Evolutionary conservation across 2,113 vertebrate genomes (phyloP), one percentile per base, ranked within the genome.

Genomic region (Tragulus kanchil): DNA sequence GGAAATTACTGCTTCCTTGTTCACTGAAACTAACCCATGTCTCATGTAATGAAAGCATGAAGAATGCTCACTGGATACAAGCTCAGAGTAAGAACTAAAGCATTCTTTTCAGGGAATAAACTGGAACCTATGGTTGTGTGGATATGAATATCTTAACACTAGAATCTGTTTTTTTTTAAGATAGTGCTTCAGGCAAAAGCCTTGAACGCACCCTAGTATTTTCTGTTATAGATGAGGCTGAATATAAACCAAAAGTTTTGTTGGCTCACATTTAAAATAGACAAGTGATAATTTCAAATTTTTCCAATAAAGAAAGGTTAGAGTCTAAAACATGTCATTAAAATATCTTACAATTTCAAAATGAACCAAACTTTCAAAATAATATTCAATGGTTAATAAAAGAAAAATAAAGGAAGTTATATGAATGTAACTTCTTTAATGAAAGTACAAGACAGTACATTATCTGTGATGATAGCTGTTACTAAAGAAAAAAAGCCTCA

Each of bases 391-490:
- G 21, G 50, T 5, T 25, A 61, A 67, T 81, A 10, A 73, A 62
- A 75, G 17, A 48, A 78, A 10, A 78, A 64, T 56, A n/a, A 36
- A 36, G 36, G 36, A 36, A 36, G 36, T 36, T 36, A 36, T 50
- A 48, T 50, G 12, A 79, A 7, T 84, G 13, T 45, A 69, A 36
- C 25, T 79, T 6, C 15, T 58, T 69, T 69, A 73, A 77, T 85
- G 31, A 75, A 93, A 82, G 12, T 61, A 8, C 3, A 8, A 15
- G 5, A 36, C 21, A 54, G 23, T 23, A 45, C 25, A 31, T 17
- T 52, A 31, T 0, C 21, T 5, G 4, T 5, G 48, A 65, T 10
- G 14, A 21, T 3, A 36, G 2, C 12, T 6, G 4, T 69, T 52
- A 52, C 23, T 48, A 48, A 90, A 67, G 19, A 59, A 58, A 36